Evolutionary conservation across 2,888 invertebrate genomes (phyloP), one percentile per base, ranked within the genome.

Genomic region (Melitaea athalia): DNA sequence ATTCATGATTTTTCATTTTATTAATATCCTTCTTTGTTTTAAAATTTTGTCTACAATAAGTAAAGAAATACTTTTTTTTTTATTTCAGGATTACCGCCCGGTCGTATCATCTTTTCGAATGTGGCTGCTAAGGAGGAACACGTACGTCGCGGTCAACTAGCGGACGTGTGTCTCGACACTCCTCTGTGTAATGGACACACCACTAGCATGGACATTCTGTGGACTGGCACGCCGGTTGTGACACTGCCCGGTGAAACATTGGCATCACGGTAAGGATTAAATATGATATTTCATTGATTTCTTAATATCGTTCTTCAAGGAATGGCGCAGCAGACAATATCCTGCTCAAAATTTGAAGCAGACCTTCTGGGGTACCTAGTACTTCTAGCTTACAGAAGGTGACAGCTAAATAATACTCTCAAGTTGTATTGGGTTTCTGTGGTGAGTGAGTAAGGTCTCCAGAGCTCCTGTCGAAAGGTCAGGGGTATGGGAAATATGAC

Each of bases 171-270:
- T 80, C 94, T 99, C 38, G 99, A 99, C 90, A 99, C 99, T 0
- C 99, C 99, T 0, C 93, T 99, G n/a, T 99, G 99, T 85, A 99
- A 99, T 86, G 99, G 99, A 12, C 99, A 99, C 88, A 99, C 99
- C 0, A 99, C 99, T 11, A 99, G 99, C 75, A 99, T 99, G 99
- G 99, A 99, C 87, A 99, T 99, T 15, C 91, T 99, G 73, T 99
- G 99, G 99, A 99, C 99, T 0, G 99, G 99, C 68, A 99, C 99
- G 8, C 99, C 99, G 0, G 99, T 99, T 79, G 97, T 99, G 63
- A 99, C 99, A 0, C 92, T 99, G 76, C 99, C 99, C 0, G 97
- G 98, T 75, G 96, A 96, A 84, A 96, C 96, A 3, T 3, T 96
- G 70, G 96, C 96, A 5, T 96, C 96, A 10, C 92, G 94, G 94